These are phyloP conservation scores for Capitella teleta DNA, from an alignment of 1,140 invertebrate species.

Conservation along the genomic window DNA sequence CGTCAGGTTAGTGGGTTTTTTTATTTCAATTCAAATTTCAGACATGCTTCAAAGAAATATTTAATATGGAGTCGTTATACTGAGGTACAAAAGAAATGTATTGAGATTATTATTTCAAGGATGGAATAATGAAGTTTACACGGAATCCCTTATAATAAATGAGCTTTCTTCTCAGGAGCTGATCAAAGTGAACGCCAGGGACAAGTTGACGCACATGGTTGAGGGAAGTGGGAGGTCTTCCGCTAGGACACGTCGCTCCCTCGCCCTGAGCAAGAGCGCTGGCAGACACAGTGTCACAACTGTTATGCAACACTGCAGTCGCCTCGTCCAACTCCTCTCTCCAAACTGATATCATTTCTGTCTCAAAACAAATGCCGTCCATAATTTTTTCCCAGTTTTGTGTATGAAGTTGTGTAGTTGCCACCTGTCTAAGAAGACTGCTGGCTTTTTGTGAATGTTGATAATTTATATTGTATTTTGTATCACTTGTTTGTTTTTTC, in stretches of 20 bases:
- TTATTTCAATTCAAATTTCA: background rate
- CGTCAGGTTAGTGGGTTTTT: conserved; percentile 15
- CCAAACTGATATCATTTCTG: background rate
- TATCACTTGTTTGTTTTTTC: no score
- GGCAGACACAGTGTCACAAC: conserved; percentile 8
- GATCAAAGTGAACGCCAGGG: conserved; percentile 18
- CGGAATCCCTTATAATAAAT: background rate
- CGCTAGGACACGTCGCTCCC: conserved; percentile 9
- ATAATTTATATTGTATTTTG: background rate
- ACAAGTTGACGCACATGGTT: conserved; percentile 17
- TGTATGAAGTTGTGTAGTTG: background rate
- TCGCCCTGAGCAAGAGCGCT: conserved; percentile 14
- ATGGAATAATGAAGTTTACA: background rate
- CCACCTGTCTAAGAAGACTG: background rate
- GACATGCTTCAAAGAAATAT: background rate
- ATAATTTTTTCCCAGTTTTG: background rate
- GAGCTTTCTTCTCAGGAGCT: conserved; percentile 17
- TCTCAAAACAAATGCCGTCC: background rate
- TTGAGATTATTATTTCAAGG: background rate
- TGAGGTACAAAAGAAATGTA: background rate
- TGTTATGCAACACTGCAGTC: conserved; percentile 17
- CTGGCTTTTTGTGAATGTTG: background rate
- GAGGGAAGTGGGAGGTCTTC: conserved; percentile 10
- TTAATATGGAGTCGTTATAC: background rate
- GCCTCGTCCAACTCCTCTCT: conserved; percentile 13